phyloP scores from a whole-genome alignment of 2,888 invertebrate species.

The Dermolepida albohirtum region DNA sequence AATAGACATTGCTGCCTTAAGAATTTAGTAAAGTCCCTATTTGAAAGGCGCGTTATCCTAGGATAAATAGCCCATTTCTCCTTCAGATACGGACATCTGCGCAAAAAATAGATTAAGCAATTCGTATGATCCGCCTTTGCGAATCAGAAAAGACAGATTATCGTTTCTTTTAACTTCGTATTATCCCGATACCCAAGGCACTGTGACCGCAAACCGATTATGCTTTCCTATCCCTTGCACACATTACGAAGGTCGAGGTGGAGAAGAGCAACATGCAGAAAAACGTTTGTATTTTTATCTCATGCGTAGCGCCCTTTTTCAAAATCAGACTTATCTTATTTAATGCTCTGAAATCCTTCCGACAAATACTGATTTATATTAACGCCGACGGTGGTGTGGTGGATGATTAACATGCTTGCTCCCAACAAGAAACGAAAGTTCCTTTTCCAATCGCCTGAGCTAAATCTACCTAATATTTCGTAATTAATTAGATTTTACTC shows the following conservation, averaged over 20 bases:
- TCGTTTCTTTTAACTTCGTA: conserved; percentile 41
- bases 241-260: neutral
- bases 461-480: neutral
- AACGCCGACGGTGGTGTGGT: conserved; percentile 6
- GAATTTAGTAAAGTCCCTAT: conserved; percentile 23
- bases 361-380: conserved; percentile 33
- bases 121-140: conserved; percentile 45
- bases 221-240: neutral
- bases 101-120: conserved; percentile 29
- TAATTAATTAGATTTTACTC: too few species aligned
- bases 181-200: conserved; percentile 44
- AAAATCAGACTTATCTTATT: conserved; percentile 24
- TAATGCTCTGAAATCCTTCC: conserved; percentile 24
- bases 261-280: conserved; percentile 14
- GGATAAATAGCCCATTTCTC: conserved; percentile 28
- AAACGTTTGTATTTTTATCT: conserved; percentile 45
- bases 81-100: neutral
- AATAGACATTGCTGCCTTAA: conserved; percentile 21
- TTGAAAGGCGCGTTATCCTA: conserved; percentile 30
- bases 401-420: conserved; percentile 20
- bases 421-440: conserved; percentile 19
- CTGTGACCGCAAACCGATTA: conserved; percentile 40
- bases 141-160: conserved; percentile 47
- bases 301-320: conserved; percentile 44
- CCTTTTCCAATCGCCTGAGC: conserved; percentile 5